These are phyloP conservation scores for Pachyuromys duprasi DNA, from an alignment of 2,797 vertebrate genomes.

Conservation along the genomic window DNA sequence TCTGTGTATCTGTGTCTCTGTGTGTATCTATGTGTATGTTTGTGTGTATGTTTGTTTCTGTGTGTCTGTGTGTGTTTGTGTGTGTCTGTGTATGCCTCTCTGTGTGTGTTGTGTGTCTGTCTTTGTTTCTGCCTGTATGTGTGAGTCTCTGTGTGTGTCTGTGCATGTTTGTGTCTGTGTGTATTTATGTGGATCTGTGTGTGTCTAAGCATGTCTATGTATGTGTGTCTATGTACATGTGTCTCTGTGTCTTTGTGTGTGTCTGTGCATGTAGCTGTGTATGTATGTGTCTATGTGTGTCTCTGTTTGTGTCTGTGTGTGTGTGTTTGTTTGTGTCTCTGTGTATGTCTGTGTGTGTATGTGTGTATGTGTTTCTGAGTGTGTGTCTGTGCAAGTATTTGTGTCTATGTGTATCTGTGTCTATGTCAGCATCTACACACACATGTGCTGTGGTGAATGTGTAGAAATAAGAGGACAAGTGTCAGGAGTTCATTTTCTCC, in stretches of 20 bases:
- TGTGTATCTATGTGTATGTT: too few relatives aligned
- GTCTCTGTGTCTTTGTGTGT: background rate
- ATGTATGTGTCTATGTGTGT: background rate
- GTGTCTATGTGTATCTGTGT: too few relatives aligned
- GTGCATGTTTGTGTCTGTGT: background rate
- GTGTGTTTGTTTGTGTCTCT: too few relatives aligned
- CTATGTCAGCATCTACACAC: background rate
- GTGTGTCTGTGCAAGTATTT: background rate
- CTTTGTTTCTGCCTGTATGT: too few relatives aligned
- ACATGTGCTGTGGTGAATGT: background rate
- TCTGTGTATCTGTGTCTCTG: too few relatives aligned
- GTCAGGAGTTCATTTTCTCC: background rate
- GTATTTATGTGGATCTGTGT: background rate
- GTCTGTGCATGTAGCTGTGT: background rate
- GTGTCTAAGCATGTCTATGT: background rate
- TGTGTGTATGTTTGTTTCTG: too few relatives aligned
- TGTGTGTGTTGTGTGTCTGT: background rate
- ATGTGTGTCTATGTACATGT: background rate
- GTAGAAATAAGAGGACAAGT: background rate
- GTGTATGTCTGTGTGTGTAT: background rate
- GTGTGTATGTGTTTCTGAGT: background rate
- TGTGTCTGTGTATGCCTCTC: background rate
- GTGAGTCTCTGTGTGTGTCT: background rate
- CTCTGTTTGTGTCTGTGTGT: background rate
- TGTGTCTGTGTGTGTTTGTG: too few relatives aligned